Evolutionary conservation across 2,888 invertebrate genomes (phyloP), one percentile per base, ranked within the genome.

Genomic region (Oeneis ivallda): DNA sequence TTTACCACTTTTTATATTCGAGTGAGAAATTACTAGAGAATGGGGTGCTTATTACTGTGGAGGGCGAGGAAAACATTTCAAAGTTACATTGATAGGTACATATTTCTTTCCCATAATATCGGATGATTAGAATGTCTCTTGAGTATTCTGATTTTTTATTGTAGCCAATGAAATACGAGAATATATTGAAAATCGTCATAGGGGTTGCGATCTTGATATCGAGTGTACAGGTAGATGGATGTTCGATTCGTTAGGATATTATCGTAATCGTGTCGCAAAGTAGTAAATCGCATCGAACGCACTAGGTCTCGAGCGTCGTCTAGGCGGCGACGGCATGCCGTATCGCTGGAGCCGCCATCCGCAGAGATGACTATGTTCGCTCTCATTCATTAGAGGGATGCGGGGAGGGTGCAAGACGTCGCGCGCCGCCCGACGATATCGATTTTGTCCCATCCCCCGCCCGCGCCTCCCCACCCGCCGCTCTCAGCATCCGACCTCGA

Each of bases 401-500:
- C 75, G 84, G 82, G 83, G 85, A 74, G 79, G 82, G 84, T 70
- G 74, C 86, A 90, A 91, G 90, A 90, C 90, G 90, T 88, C 90
- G 90, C 89, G 90, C 91, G 85, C 89, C 89, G 89, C 89, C 89
- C 89, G 87, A 87, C 88, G 79, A 82, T 92, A 92, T 92, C 91
- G 91, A 92, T 92, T 91, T 90, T 90, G 85, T 86, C 84, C 87
- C 86, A 84, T 84, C 84, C 84, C 78, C 82, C 81, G 79, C 81
- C 82, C 84, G 81, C 84, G 76, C 81, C 75, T 73, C 81, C 75
- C 78, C 82, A 71, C 81, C 75, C 82, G 79, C 82, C 86, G 85
- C 86, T 85, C 89, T 88, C 91, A 91, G 90, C 91, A 89, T 91
- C 91, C 91, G 87, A 90, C 89, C 90, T 90, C 91, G 90, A 91